A percentile compares a stretch with the other conserved stretches of the same genome.
These are phyloP conservation scores for Cenopis cana DNA, from an alignment of 2,888 invertebrate genomes.

Conservation along the genomic window DNA sequence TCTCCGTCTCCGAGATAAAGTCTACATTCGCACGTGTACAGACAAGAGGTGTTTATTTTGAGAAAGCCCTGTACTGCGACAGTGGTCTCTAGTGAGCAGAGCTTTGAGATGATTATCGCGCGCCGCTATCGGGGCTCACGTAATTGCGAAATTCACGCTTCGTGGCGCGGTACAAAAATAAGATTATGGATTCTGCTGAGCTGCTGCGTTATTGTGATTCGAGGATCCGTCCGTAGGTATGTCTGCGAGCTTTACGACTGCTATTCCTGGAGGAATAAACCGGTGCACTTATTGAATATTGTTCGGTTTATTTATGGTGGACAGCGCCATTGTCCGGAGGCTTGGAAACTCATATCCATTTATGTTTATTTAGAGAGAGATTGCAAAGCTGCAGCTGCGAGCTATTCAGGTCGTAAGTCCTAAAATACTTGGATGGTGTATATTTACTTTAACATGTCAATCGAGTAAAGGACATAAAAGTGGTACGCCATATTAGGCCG, in stretches of 20 bases:
- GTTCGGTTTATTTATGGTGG: constrained; percentile 81
- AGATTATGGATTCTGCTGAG: constrained; percentile 85
- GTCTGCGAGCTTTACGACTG: constrained; percentile 81
- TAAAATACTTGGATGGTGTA: not conserved
- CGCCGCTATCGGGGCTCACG: constrained; percentile 60
- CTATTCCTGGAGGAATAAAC: constrained; percentile 84
- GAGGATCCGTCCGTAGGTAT: constrained; percentile 84
- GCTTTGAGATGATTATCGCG: constrained; percentile 66
- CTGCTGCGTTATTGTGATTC: constrained; percentile 84
- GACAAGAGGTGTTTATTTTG: constrained; percentile 83
- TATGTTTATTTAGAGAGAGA: constrained; percentile 61
- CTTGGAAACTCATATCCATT: constrained; percentile 58
- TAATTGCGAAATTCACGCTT: constrained; percentile 85
- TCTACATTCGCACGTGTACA: constrained; percentile 81
- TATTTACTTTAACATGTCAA: not conserved
- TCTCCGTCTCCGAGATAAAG: constrained; percentile 81
- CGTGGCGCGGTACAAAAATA: constrained; percentile 85
- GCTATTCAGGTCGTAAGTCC: not conserved
- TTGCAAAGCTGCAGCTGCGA: constrained; percentile 39
- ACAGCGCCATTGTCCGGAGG: constrained; percentile 75
- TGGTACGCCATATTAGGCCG: constrained; percentile 22
- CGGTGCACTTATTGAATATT: constrained; percentile 80
- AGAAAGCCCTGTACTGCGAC: constrained; percentile 64
- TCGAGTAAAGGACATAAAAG: not conserved
- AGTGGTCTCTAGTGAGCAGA: constrained; percentile 62